These are phyloP conservation scores for Monochamus alternatus DNA, from an alignment of 2,888 invertebrate species.

Conservation along the genomic window DNA sequence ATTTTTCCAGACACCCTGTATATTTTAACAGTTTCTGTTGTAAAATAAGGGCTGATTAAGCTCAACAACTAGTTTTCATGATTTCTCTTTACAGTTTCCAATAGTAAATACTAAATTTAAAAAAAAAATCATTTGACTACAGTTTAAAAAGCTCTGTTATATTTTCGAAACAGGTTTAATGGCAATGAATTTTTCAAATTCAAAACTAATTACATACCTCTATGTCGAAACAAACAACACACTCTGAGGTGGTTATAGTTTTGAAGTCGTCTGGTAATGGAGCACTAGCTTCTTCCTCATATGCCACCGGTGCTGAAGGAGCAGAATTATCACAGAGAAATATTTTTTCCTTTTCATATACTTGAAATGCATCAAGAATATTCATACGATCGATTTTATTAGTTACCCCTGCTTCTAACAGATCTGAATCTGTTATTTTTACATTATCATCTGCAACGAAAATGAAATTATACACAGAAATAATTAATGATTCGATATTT, in stretches of 20 bases:
- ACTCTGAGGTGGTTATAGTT: conserved; percentile 75
- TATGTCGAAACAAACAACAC: conserved; percentile 88
- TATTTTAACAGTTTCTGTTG: no score
- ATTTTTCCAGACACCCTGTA: no score
- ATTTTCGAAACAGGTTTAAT: no score
- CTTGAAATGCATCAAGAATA: conserved; percentile 77
- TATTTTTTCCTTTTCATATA: conserved; percentile 71
- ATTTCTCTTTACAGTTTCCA: no score
- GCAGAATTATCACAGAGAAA: conserved; percentile 36
- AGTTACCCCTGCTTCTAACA: conserved; percentile 75
- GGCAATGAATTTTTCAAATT: background rate
- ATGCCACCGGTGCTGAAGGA: conserved; percentile 59
- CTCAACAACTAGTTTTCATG: no score
- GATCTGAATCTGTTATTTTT: conserved; percentile 74
- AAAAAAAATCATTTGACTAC: no score
- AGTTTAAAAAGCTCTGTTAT: no score
- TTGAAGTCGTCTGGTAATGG: conserved; percentile 66
- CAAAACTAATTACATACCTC: conserved; percentile 71
- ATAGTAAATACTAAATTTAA: no score
- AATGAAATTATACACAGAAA: conserved; percentile 3
- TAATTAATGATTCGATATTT: conserved; percentile 51
- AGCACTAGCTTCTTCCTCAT: conserved; percentile 62
- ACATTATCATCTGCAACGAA: conserved; percentile 66
- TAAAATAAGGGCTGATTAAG: no score
- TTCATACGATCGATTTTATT: conserved; percentile 75